These are phyloP conservation scores for Prochilodus magdalenae DNA, from an alignment of 2,113 vertebrate genomes.

Conservation along the genomic window DNA sequence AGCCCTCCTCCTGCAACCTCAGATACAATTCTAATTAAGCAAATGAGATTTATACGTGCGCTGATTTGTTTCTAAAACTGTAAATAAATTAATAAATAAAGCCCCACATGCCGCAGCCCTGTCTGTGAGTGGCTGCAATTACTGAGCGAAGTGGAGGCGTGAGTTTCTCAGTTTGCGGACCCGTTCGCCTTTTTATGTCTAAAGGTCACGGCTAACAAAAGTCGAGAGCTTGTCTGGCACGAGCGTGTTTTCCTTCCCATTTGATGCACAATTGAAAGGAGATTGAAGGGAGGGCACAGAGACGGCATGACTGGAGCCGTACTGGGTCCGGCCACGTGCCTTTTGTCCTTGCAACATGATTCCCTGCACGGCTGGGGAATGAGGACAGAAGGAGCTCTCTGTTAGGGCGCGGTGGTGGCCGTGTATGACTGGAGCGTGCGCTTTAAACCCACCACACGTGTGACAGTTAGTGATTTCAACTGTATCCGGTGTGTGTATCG, in stretches of 20 bases:
- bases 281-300: background rate
- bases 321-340: slow-evolving; percentile 11
- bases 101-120: slow-evolving; percentile 22
- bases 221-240: slow-evolving; percentile 1
- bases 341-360: background rate
- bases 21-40: slow-evolving; percentile 63
- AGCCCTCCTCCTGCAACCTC: slow-evolving; percentile 34
- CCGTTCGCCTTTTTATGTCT: slow-evolving; percentile 52
- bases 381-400: slow-evolving; percentile 30
- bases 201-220: slow-evolving; percentile 64
- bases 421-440: too few relatives aligned
- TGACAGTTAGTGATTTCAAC: too few relatives aligned
- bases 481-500: too few relatives aligned
- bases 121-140: slow-evolving; percentile 59
- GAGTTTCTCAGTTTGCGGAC: slow-evolving; percentile 64
- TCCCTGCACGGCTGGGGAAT: background rate
- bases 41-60: slow-evolving; percentile 64
- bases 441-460: too few relatives aligned
- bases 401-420: background rate
- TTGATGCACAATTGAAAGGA: slow-evolving; percentile 46
- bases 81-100: slow-evolving; percentile 28
- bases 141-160: slow-evolving; percentile 47
- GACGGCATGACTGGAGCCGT: slow-evolving; percentile 41
- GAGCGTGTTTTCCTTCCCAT: slow-evolving; percentile 27
- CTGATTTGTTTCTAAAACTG: slow-evolving; percentile 59